Percentiles rank a stretch among this genome's conserved stretches.
Conservation (phyloP, 2,797 vertebrate genomes). For the Otolemur crassicaudatus region DNA sequence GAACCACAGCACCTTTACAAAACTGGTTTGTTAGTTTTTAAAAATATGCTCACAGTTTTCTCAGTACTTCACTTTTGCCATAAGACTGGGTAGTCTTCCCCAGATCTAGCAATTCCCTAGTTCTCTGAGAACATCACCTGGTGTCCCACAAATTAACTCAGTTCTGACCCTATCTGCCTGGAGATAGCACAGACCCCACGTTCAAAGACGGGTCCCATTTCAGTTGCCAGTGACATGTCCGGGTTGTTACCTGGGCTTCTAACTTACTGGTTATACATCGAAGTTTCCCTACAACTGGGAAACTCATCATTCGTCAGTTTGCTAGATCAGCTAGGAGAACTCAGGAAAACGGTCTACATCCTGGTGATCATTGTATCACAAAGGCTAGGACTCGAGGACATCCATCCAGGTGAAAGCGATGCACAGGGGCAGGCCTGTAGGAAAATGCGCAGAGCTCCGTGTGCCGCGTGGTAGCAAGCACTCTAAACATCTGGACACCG, state of each 20-base stretch:
- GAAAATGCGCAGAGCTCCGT: too few relatives aligned
- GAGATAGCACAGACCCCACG: background rate
- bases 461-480: background rate
- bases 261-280: constrained; percentile 8
- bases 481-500: background rate
- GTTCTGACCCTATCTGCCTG: background rate
- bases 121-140: background rate
- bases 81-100: background rate
- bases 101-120: background rate
- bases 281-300: constrained; percentile 25
- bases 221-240: background rate
- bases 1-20: background rate
- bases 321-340: background rate
- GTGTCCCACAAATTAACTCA: background rate
- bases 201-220: background rate
- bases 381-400: background rate
- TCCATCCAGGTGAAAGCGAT: background rate
- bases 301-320: background rate
- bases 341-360: background rate
- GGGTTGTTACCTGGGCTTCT: constrained; percentile 38
- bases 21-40: background rate
- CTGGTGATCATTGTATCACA: background rate
- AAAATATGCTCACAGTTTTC: background rate
- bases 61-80: background rate
- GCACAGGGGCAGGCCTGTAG: too few relatives aligned